These are phyloP conservation scores for Protosalanx chinensis DNA, from an alignment of 2,797 vertebrate genomes.

Conservation along the genomic window DNA sequence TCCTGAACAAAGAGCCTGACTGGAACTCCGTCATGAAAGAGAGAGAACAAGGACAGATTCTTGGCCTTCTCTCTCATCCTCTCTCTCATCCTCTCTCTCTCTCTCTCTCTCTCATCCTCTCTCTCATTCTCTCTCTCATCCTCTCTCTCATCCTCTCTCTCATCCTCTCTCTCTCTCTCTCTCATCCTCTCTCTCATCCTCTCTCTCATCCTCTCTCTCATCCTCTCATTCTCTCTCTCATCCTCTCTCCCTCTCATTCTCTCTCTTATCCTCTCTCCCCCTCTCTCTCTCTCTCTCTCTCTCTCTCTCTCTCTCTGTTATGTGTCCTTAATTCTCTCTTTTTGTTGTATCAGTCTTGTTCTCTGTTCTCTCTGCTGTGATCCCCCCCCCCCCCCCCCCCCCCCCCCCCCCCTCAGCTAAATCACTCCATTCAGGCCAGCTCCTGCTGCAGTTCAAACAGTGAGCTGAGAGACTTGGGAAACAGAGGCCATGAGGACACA, in stretches of 20 bases:
- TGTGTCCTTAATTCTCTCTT: background rate
- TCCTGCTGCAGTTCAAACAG: slow-evolving; percentile 32
- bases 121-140: slow-evolving; percentile 20
- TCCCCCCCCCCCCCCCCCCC: slow-evolving; percentile 6
- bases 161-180: too few relatives aligned
- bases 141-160: too few relatives aligned
- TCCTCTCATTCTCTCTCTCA: too few relatives aligned
- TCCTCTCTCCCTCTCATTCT: too few relatives aligned
- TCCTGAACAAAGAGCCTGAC: slow-evolving; percentile 53
- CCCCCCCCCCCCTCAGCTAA: slow-evolving; percentile 32
- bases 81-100: slow-evolving; percentile 19
- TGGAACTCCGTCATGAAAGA: slow-evolving; percentile 47
- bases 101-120: slow-evolving; percentile 16
- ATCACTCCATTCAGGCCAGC: slow-evolving; percentile 38
- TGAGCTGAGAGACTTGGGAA: slow-evolving; percentile 7
- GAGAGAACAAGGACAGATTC: slow-evolving; percentile 49
- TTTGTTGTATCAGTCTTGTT: slow-evolving; percentile 13
- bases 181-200: too few relatives aligned
- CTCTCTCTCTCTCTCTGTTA: slow-evolving; percentile 16
- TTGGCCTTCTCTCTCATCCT: slow-evolving; percentile 24
- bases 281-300: slow-evolving; percentile 14
- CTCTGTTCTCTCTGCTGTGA: background rate
- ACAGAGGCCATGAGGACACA: slow-evolving; percentile 2
- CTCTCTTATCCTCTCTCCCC: too few relatives aligned
- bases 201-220: too few relatives aligned